phyloP scores from a whole-genome alignment of 2,113 vertebrate genomes.

The Eonycteris spelaea region DNA sequence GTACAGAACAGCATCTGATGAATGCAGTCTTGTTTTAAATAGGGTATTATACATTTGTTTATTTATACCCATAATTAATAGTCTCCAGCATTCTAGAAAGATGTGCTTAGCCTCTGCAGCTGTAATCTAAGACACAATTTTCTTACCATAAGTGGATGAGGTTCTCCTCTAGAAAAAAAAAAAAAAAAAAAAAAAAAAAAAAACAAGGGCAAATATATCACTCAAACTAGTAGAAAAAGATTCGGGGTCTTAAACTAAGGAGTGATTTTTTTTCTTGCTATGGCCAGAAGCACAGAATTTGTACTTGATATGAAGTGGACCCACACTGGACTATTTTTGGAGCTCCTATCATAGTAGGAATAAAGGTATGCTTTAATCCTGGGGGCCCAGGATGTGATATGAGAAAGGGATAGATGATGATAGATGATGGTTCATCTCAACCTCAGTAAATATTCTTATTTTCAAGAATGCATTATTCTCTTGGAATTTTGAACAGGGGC shows the following conservation, averaged over 20 bases:
- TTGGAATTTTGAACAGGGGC: background rate
- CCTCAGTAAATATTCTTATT: background rate
- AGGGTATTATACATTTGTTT: constrained; percentile 59
- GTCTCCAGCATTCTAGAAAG: constrained; percentile 51
- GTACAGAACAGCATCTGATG: constrained; percentile 38
- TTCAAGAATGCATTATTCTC: background rate
- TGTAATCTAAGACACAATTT: constrained; percentile 54
- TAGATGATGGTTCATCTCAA: background rate
- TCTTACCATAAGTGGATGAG: constrained; percentile 42
- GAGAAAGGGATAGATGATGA: background rate
- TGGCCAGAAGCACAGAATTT: constrained; percentile 14
- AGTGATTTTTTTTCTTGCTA: background rate
- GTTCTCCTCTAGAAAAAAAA: constrained; percentile 25
- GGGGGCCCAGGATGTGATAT: background rate
- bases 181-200: constrained; percentile 42
- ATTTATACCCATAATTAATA: constrained; percentile 74
- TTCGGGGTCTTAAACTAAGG: constrained; percentile 21
- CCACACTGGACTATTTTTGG: background rate
- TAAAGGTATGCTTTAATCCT: background rate
- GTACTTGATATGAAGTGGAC: background rate
- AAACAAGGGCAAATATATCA: constrained; percentile 35
- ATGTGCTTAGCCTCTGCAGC: constrained; percentile 61
- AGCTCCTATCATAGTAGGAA: background rate
- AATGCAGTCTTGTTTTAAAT: constrained; percentile 50
- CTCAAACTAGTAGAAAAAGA: constrained; percentile 19